Evolutionary conservation across 2,797 vertebrate genomes (phyloP).

Genomic region (Typhlichthys subterraneus): DNA sequence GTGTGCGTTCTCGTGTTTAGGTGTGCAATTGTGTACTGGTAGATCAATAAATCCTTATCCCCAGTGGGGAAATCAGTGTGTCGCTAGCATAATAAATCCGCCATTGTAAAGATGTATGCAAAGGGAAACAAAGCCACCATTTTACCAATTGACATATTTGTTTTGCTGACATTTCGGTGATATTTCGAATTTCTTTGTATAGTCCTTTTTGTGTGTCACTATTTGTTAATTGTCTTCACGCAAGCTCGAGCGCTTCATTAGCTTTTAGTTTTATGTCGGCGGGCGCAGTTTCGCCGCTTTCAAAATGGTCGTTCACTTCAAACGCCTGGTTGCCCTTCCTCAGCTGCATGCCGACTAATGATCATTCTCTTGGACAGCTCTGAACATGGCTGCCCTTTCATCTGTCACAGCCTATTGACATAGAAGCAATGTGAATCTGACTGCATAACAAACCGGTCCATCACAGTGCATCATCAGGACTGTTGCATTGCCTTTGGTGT

Average conservation of each 20-base stretch:
- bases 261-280: constrained; percentile 1
- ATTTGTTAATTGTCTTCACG: constrained; percentile 10
- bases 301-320: constrained; percentile 16
- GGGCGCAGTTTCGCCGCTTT: constrained; percentile 7
- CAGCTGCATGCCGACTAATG: constrained; percentile 25
- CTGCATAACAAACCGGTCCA: not conserved
- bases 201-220: not conserved
- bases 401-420: constrained; percentile 22
- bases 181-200: constrained; percentile 7
- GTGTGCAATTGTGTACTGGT: too few species aligned
- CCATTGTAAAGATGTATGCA: not conserved
- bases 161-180: not conserved
- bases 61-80: not conserved
- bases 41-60: too few species aligned
- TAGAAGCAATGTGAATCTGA: constrained; percentile 18
- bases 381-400: constrained; percentile 29
- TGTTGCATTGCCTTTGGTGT: not conserved
- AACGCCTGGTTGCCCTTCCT: constrained; percentile 17
- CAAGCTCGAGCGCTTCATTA: constrained; percentile 1
- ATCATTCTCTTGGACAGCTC: constrained; percentile 34
- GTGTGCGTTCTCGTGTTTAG: constrained; percentile 12
- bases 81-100: not conserved
- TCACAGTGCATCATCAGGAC: not conserved
- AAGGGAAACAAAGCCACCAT: not conserved
- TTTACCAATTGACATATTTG: not conserved